These are phyloP conservation scores for Actinia tenebrosa DNA, from an alignment of 64 coral and sea anemone genomes.

Conservation along the genomic window DNA sequence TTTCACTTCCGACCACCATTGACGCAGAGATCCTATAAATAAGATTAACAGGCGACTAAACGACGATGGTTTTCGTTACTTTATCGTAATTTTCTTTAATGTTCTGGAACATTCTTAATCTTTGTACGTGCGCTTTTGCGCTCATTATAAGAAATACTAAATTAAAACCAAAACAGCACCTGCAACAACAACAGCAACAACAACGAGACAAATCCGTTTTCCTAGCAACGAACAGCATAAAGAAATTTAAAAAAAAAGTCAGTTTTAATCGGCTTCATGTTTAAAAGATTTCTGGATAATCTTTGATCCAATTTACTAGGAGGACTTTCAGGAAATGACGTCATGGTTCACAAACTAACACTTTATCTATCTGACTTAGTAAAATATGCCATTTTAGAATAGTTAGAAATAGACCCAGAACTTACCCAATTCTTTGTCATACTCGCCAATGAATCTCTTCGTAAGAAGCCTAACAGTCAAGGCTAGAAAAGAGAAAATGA, in stretches of 20 bases:
- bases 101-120: not conserved
- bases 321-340: too few species aligned
- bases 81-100: not conserved
- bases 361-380: too few species aligned
- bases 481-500: not conserved
- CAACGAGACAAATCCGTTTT: too few species aligned
- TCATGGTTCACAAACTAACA: too few species aligned
- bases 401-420: not conserved
- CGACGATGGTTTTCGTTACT: not conserved
- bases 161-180: too few species aligned
- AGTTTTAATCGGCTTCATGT: too few species aligned
- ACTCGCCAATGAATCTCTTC: constrained; percentile 52
- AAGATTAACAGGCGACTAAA: not conserved
- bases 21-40: not conserved
- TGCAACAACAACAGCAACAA: too few species aligned
- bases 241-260: too few species aligned
- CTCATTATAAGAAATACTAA: too few species aligned
- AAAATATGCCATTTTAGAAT: too few species aligned
- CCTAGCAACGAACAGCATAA: too few species aligned
- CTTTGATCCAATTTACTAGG: not conserved
- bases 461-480: constrained; percentile 55
- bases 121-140: too few species aligned
- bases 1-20: not conserved
- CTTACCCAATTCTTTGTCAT: constrained; percentile 63
- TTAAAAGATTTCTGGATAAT: not conserved